Evolutionary conservation across 2,797 vertebrate species (phyloP).

Genomic region (Anabacerthia variegaticeps): DNA sequence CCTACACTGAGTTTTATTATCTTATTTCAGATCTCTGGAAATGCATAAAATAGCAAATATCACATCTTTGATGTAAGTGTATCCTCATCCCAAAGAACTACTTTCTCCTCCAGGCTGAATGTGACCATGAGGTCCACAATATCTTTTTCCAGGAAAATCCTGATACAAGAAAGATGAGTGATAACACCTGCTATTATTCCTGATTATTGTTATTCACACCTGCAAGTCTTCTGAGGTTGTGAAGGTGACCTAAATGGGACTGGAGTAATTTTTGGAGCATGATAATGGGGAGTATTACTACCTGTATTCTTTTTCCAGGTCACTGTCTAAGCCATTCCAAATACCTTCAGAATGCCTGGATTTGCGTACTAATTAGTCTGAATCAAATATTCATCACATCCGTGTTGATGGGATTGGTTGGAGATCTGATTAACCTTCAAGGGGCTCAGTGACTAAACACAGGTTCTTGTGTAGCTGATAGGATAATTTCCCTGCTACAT

Average conservation of each 20-base stretch:
- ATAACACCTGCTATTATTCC: background rate
- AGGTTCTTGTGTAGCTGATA: constrained; percentile 1
- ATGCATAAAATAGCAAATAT: background rate
- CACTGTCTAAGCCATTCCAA: constrained; percentile 42
- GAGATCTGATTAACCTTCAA: constrained; percentile 60
- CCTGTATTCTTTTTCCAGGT: constrained; percentile 45
- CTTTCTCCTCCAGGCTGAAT: background rate
- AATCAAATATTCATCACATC: constrained; percentile 48
- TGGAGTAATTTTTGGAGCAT: constrained; percentile 8
- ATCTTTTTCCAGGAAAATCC: background rate
- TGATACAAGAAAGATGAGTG: background rate
- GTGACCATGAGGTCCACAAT: background rate
- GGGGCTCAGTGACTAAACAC: constrained; percentile 24
- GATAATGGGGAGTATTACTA: background rate
- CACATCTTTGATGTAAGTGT: fast-evolving
- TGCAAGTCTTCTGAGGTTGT: background rate
- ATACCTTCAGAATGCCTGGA: constrained; percentile 34
- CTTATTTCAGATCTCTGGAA: background rate
- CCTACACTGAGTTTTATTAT: background rate
- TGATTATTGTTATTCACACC: background rate
- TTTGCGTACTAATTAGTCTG: constrained; percentile 49
- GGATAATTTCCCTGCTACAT: constrained; percentile 21
- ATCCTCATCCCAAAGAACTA: background rate
- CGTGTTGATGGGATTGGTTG: background rate
- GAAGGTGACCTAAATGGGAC: constrained; percentile 23